These are phyloP conservation scores for Pelusios castaneus DNA, from an alignment of 2,113 vertebrate genomes.

Conservation along the genomic window DNA sequence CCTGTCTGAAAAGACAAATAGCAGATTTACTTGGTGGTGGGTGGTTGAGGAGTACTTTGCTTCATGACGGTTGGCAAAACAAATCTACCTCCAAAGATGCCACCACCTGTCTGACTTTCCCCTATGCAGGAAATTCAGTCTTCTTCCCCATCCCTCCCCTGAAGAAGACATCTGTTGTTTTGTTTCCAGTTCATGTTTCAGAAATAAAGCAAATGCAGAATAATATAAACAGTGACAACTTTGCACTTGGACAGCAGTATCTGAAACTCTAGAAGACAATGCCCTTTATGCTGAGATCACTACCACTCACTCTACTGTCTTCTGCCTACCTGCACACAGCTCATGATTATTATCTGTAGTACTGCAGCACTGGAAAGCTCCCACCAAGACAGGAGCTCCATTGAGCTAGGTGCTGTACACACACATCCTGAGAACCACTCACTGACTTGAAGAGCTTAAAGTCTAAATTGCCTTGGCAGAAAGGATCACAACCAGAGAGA, in stretches of 20 bases:
- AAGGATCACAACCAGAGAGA: background rate
- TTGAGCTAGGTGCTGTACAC: background rate
- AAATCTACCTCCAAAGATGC: constrained; percentile 11
- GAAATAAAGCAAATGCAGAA: background rate
- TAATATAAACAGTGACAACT: background rate
- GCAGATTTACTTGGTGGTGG: background rate
- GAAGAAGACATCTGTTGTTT: background rate
- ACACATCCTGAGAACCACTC: background rate
- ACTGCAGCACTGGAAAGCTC: background rate
- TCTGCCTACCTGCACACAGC: background rate
- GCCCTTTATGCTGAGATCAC: background rate
- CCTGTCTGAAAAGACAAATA: background rate
- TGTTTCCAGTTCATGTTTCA: constrained; percentile 43
- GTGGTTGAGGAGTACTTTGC: background rate
- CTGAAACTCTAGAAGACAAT: background rate
- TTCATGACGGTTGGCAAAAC: constrained; percentile 45
- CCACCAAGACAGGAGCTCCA: background rate
- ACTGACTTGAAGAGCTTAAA: background rate
- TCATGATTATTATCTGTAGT: background rate
- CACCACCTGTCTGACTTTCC: constrained; percentile 30
- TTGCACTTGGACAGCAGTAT: background rate
- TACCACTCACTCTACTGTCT: background rate
- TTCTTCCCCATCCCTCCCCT: fast-evolving
- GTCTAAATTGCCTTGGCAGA: background rate
- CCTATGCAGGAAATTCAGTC: constrained; percentile 46